Percentiles rank a stretch among this genome's conserved stretches.
phyloP scores from a whole-genome alignment of 2,888 invertebrate species.

The Leucania comma region DNA sequence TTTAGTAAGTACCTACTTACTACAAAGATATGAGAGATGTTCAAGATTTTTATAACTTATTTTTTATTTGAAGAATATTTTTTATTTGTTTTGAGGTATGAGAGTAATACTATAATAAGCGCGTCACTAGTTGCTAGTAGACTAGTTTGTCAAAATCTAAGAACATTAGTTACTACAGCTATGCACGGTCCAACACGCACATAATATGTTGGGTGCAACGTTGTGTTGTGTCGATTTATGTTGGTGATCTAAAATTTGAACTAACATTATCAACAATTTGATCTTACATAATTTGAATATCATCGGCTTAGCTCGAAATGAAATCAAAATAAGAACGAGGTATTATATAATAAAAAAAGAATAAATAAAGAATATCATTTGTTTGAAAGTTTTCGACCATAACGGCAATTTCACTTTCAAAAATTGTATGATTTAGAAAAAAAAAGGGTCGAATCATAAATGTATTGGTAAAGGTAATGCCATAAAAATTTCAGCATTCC shows the following conservation, averaged over 20 bases:
- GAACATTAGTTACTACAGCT: constrained; percentile 56
- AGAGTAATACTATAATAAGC: constrained; percentile 63
- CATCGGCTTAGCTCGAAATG: constrained; percentile 7
- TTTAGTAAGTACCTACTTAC: constrained; percentile 38
- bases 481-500: neutral
- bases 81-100: constrained; percentile 63
- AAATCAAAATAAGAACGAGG: neutral
- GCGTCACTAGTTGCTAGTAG: constrained; percentile 60
- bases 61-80: constrained; percentile 44
- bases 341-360: neutral
- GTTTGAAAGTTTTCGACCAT: neutral
- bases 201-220: constrained; percentile 21
- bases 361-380: neutral
- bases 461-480: neutral
- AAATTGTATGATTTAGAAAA: neutral
- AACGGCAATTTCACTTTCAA: neutral
- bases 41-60: constrained; percentile 39
- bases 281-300: constrained; percentile 13
- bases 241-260: constrained; percentile 31
- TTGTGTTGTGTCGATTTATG: constrained; percentile 19
- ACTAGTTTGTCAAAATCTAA: constrained; percentile 63
- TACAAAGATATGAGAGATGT: constrained; percentile 43
- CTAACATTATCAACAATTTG: constrained; percentile 24
- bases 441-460: neutral
- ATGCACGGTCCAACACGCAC: constrained; percentile 35